A percentile compares a stretch with the other conserved stretches of the same genome.
phyloP scores from a whole-genome alignment of 2,797 vertebrate species.

The Sebastes matsubarae region DNA sequence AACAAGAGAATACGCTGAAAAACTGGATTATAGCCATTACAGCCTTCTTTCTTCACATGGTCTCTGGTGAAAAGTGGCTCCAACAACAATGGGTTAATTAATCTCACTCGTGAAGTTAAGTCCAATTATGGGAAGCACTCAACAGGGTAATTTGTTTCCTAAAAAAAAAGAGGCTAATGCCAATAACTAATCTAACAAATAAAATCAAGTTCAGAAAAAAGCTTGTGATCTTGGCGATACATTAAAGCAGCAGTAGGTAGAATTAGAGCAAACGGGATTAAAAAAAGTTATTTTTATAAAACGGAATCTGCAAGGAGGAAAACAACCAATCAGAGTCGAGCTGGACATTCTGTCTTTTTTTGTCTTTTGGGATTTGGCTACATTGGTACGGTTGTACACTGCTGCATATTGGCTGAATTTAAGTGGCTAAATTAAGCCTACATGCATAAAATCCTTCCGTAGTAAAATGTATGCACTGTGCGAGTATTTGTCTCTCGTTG shows the following conservation, averaged over 20 bases:
- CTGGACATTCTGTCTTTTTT: conserved; percentile 11
- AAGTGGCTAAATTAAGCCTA: conserved; percentile 51
- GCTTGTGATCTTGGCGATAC: neutral
- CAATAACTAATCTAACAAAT: conserved; percentile 49
- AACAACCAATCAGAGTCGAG: too few species aligned
- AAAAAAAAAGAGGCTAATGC: neutral
- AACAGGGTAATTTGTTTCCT: conserved; percentile 58
- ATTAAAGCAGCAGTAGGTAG: neutral
- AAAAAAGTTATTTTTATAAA: too few species aligned
- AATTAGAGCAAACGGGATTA: too few species aligned
- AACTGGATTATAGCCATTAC: conserved; percentile 19
- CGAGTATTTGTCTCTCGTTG: conserved; percentile 72
- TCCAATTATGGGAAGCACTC: conserved; percentile 70
- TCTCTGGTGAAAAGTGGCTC: conserved; percentile 57
- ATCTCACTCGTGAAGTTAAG: conserved; percentile 66
- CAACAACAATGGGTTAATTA: conserved; percentile 72
- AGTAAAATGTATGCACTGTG: conserved; percentile 54
- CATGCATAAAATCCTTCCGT: conserved; percentile 53
- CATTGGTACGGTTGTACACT: conserved; percentile 27
- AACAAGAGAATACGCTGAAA: conserved; percentile 38
- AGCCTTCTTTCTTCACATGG: conserved; percentile 4
- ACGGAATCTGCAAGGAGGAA: too few species aligned
- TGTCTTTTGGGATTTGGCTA: conserved; percentile 42
- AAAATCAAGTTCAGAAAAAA: conserved; percentile 20
- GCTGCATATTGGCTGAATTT: conserved; percentile 45